Percentiles rank a stretch among this genome's conserved stretches.
Conservation (phyloP, 1,140 invertebrate species). For the Drosophila lowei region DNA sequence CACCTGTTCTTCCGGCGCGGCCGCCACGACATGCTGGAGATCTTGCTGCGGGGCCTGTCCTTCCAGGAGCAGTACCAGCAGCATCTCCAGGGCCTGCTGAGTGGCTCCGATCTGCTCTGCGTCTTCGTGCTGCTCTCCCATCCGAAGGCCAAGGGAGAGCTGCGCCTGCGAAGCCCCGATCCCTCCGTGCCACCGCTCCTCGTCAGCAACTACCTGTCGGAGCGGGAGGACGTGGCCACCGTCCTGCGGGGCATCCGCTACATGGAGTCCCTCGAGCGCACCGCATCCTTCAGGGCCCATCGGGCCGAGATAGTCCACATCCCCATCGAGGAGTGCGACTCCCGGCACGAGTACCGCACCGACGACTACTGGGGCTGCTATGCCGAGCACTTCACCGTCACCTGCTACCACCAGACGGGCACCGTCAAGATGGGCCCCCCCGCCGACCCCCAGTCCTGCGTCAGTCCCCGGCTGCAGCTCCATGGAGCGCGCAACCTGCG, state of each 20-base stretch:
- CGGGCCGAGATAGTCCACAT: slow-evolving; percentile 84
- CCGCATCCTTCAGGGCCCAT: slow-evolving; percentile 85
- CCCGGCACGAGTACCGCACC: slow-evolving; percentile 83
- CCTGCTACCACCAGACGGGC: slow-evolving; percentile 88
- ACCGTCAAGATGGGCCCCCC: slow-evolving; percentile 91
- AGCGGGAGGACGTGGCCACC: slow-evolving; percentile 86
- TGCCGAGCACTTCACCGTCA: slow-evolving; percentile 85
- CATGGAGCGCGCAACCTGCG: slow-evolving; percentile 88
- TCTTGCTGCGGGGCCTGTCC: slow-evolving; percentile 39
- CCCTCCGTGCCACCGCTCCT: slow-evolving; percentile 88
- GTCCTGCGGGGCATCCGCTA: slow-evolving; percentile 87
- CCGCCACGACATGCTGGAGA: slow-evolving; percentile 21
- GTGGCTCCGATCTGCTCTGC: slow-evolving; percentile 46
- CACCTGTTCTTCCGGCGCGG: slow-evolving; percentile 56
- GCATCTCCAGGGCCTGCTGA: slow-evolving; percentile 18
- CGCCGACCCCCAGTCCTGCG: slow-evolving; percentile 88
- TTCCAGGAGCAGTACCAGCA: slow-evolving; percentile 47
- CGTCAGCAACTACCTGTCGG: slow-evolving; percentile 88
- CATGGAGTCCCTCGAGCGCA: slow-evolving; percentile 85
- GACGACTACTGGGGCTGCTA: slow-evolving; percentile 91
- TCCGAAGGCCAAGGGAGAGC: slow-evolving; percentile 88
- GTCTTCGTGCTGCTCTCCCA: slow-evolving; percentile 88
- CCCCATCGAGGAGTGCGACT: slow-evolving; percentile 86
- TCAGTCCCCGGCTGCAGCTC: slow-evolving; percentile 88
- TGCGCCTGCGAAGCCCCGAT: slow-evolving; percentile 87